These are phyloP conservation scores for Alectoris magna DNA, from an alignment of 2,797 vertebrate species.

Conservation along the genomic window DNA sequence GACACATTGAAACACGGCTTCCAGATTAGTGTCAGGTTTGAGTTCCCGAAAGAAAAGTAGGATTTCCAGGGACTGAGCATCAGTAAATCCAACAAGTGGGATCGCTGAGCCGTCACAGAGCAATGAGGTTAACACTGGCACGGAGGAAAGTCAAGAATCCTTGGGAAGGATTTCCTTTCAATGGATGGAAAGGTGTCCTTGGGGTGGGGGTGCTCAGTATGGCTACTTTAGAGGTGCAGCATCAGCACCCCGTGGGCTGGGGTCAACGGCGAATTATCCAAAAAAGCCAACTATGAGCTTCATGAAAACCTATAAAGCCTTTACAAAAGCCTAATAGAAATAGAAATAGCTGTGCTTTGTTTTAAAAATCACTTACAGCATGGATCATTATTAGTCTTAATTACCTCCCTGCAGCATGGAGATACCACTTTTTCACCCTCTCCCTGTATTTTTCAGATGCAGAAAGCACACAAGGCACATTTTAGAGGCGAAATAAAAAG, in stretches of 20 bases:
- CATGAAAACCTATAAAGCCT: conserved; percentile 45
- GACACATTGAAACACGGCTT: not conserved
- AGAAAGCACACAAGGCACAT: not conserved
- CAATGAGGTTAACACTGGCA: not conserved
- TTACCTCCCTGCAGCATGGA: conserved; percentile 7
- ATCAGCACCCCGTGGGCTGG: not conserved
- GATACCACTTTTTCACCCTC: not conserved
- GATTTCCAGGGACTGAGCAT: not conserved
- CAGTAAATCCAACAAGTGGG: not conserved
- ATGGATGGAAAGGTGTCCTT: not conserved
- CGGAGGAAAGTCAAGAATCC: not conserved
- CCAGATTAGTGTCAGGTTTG: not conserved
- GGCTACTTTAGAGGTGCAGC: not conserved
- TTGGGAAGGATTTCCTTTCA: not conserved
- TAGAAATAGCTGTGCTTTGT: conserved; percentile 36
- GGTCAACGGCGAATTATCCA: conserved; percentile 5
- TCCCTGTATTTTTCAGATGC: not conserved
- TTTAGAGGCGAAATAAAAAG: not conserved
- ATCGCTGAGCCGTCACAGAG: conserved; percentile 8
- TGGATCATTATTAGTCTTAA: conserved; percentile 39
- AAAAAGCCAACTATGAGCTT: conserved; percentile 18
- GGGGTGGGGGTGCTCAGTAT: not conserved
- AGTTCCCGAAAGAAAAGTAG: not conserved
- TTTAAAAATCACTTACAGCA: conserved; percentile 50
- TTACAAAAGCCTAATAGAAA: conserved; percentile 53